Conservation (phyloP, 2,797 vertebrate genomes). For the Pitangus sulphuratus region DNA sequence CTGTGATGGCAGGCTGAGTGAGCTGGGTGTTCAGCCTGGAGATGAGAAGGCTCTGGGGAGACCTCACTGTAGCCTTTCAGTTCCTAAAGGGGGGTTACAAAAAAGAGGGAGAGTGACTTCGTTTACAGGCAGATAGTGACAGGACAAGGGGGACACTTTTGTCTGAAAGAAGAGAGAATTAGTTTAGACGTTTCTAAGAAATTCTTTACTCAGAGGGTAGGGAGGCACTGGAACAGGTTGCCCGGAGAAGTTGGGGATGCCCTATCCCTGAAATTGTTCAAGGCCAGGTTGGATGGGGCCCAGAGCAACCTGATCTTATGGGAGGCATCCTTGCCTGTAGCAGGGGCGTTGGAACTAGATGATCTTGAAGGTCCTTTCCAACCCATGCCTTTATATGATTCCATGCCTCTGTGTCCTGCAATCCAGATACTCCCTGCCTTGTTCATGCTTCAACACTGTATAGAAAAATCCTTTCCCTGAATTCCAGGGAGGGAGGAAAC, state of each 20-base stretch:
- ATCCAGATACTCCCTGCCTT: background rate
- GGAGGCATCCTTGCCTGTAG: fast-evolving
- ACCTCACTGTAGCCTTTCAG: background rate
- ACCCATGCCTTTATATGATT: background rate
- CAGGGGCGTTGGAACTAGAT: background rate
- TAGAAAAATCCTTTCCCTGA: background rate
- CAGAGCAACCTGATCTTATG: background rate
- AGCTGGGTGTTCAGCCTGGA: background rate
- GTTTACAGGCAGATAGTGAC: background rate
- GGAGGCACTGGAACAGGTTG: background rate
- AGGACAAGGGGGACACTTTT: background rate
- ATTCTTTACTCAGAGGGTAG: background rate
- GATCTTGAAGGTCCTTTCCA: background rate
- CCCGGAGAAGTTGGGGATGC: background rate
- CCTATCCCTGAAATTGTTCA: background rate
- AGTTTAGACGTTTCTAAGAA: background rate
- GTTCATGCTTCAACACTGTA: background rate
- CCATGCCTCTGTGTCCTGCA: background rate
- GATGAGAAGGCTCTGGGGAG: background rate
- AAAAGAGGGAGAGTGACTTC: background rate
- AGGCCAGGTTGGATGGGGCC: background rate
- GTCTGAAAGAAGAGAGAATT: background rate
- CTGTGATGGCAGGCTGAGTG: background rate
- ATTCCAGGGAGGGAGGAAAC: background rate
- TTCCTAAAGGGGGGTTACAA: background rate